Evolutionary conservation across 2,888 invertebrate species (phyloP).

Genomic region (Drosophila longiperda): DNA sequence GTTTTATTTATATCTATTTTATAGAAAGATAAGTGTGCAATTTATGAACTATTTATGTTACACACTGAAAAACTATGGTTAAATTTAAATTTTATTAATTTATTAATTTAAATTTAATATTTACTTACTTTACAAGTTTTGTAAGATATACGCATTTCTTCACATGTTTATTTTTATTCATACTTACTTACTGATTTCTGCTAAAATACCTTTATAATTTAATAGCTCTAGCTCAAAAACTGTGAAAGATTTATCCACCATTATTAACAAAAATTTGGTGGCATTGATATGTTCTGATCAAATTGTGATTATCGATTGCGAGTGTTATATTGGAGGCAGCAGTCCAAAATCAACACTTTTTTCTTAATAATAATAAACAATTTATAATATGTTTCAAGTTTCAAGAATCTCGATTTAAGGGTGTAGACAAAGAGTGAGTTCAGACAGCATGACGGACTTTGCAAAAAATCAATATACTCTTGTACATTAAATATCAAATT

Average conservation of each 20-base stretch:
- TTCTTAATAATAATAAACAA: background rate
- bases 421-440: background rate
- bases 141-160: background rate
- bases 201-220: background rate
- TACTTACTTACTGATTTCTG: background rate
- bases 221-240: background rate
- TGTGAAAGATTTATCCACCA: background rate
- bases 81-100: background rate
- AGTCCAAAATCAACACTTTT: background rate
- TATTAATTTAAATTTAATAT: no score
- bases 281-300: background rate
- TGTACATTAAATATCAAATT: background rate
- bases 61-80: background rate
- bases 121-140: background rate
- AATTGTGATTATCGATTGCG: background rate
- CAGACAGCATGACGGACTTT: background rate
- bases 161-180: background rate
- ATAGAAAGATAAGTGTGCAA: accelerated
- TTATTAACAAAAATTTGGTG: no score
- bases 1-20: background rate
- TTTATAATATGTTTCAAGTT: background rate
- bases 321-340: no score
- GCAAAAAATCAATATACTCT: background rate
- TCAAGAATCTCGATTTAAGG: background rate
- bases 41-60: background rate